Evolutionary conservation across 2,888 invertebrate genomes (phyloP).

Genomic region (Drosophila demipolita): DNA sequence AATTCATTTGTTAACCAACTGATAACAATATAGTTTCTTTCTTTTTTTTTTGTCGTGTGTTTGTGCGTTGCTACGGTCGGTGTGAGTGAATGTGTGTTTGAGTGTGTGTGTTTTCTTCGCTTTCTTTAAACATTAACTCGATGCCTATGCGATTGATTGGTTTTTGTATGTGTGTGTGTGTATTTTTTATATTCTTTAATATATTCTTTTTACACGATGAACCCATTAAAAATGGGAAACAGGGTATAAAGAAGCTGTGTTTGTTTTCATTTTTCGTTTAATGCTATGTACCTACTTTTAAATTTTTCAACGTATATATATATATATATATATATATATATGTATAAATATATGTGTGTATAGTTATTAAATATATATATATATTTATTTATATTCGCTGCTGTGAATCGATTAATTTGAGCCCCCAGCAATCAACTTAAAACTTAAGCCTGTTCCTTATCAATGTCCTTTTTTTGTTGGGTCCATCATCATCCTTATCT

Average conservation of each 20-base stretch:
- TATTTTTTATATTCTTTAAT: slow-evolving; percentile 10
- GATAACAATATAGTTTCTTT: slow-evolving; percentile 65
- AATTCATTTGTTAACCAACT: slow-evolving; percentile 75
- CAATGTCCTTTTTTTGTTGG: slow-evolving; percentile 28
- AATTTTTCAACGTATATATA: slow-evolving; percentile 65
- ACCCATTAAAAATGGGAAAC: background rate
- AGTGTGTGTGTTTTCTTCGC: slow-evolving; percentile 32
- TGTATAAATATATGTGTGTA: slow-evolving; percentile 33
- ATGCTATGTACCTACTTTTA: slow-evolving; percentile 75
- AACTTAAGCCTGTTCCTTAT: slow-evolving; percentile 54
- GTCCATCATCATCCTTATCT: slow-evolving; percentile 11
- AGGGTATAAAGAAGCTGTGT: slow-evolving; percentile 1
- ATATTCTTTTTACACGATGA: slow-evolving; percentile 8
- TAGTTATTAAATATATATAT: slow-evolving; percentile 48
- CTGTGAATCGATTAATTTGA: slow-evolving; percentile 38
- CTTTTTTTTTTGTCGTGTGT: slow-evolving; percentile 45
- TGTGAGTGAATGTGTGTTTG: slow-evolving; percentile 28
- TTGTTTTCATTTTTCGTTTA: slow-evolving; percentile 37
- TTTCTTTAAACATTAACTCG: slow-evolving; percentile 48
- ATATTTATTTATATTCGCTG: slow-evolving; percentile 36
- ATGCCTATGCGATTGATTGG: slow-evolving; percentile 23
- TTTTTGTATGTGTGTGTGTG: slow-evolving; percentile 16
- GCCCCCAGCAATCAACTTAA: slow-evolving; percentile 60
- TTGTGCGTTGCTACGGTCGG: slow-evolving; percentile 58
- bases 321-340: slow-evolving; percentile 33